Percentiles rank a stretch among this genome's conserved stretches.
Evolutionary conservation across 2,888 invertebrate species (phyloP).

Genomic region (Parnassius smintheus): DNA sequence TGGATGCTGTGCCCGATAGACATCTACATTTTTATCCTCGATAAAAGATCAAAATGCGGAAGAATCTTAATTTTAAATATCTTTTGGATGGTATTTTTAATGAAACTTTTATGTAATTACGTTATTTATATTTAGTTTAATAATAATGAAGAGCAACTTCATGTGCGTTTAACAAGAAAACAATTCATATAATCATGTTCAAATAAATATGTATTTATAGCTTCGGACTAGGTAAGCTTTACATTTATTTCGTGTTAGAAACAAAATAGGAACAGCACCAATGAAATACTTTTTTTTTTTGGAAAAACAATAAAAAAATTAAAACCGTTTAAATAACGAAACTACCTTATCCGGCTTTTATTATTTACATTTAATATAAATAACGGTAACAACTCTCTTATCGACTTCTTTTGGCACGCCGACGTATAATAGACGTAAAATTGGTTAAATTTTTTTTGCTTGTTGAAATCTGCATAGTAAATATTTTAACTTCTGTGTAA

Average conservation of each 20-base stretch:
- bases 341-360: conserved; percentile 27
- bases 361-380: conserved; percentile 34
- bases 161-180: neutral
- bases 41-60: too few relatives aligned
- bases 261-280: conserved; percentile 36
- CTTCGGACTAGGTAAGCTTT: conserved; percentile 22
- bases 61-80: too few relatives aligned
- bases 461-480: too few relatives aligned
- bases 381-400: conserved; percentile 34
- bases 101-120: neutral
- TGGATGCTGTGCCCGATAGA: too few relatives aligned
- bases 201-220: conserved; percentile 17
- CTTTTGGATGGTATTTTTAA: neutral
- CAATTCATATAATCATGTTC: conserved; percentile 4
- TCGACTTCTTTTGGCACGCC: conserved; percentile 20
- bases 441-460: neutral
- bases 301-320: conserved; percentile 18
- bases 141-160: neutral
- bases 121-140: neutral
- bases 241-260: conserved; percentile 16
- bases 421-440: neutral
- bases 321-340: conserved; percentile 4
- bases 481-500: too few relatives aligned
- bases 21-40: too few relatives aligned
- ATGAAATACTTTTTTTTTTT: conserved; percentile 22